phyloP scores from a whole-genome alignment of 2,888 invertebrate species.

The Sepiola atlantica region DNA sequence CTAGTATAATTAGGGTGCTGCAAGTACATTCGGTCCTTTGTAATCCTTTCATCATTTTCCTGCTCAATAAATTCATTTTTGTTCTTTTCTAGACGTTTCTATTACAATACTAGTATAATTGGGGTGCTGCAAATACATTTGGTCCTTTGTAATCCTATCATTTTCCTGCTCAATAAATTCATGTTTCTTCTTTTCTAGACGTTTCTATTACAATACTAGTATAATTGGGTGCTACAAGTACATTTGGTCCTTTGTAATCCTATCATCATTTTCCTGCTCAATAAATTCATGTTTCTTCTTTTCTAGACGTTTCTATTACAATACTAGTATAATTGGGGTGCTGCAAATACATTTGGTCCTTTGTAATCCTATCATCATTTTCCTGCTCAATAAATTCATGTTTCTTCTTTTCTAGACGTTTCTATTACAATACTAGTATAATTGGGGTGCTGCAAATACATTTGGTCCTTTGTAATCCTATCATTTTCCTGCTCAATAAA shows the following conservation, averaged over 20 bases:
- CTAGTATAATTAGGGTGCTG: neutral
- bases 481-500: slow-evolving; percentile 20
- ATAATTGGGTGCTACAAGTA: neutral
- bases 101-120: slow-evolving; percentile 1
- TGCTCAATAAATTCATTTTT: neutral
- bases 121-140: neutral
- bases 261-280: too few relatives aligned
- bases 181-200: too few relatives aligned
- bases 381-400: neutral
- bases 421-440: slow-evolving; percentile 41
- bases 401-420: neutral
- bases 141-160: too few relatives aligned
- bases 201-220: too few relatives aligned
- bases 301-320: too few relatives aligned
- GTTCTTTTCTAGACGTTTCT: neutral
- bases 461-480: too few relatives aligned
- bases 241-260: too few relatives aligned
- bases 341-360: neutral
- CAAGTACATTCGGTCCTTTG: neutral
- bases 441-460: too few relatives aligned
- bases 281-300: too few relatives aligned
- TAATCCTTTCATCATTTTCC: neutral
- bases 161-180: too few relatives aligned
- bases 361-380: neutral
- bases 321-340: neutral